phyloP scores from a whole-genome alignment of 92 coral and sea anemone genomes.

The Paragorgia papillata region DNA sequence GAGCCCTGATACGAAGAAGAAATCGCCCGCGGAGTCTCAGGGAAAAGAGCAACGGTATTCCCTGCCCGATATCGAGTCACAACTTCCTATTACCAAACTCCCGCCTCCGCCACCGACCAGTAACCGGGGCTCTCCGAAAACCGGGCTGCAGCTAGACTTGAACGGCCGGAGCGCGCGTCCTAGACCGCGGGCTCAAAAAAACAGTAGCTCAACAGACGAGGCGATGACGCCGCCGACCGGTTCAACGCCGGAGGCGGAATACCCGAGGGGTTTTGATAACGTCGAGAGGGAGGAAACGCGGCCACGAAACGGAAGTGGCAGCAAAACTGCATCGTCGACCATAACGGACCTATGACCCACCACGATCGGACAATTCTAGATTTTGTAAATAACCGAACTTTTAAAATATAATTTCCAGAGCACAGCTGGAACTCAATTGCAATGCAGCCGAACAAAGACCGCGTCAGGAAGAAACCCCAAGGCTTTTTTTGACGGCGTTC shows the following conservation, averaged over 20 bases:
- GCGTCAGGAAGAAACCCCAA: too few relatives aligned
- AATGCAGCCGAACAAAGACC: too few relatives aligned
- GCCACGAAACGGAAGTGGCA: constrained; percentile 9
- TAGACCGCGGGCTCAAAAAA: constrained; percentile 41
- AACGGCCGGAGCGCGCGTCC: constrained; percentile 34
- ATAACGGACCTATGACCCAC: constrained; percentile 44
- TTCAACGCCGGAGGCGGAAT: constrained; percentile 27
- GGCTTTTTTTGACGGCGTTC: too few relatives aligned
- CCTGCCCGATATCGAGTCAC: constrained; percentile 40
- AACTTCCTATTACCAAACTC: constrained; percentile 32
- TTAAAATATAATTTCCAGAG: constrained; percentile 30
- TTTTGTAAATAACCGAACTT: constrained; percentile 43
- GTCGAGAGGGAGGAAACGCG: constrained; percentile 25
- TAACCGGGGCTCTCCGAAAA: constrained; percentile 39
- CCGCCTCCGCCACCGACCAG: constrained; percentile 40
- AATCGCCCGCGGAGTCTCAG: constrained; percentile 19
- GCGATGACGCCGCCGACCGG: constrained; percentile 39
- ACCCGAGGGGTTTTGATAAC: constrained; percentile 41
- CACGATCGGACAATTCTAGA: constrained; percentile 16
- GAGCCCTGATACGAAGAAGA: constrained; percentile 15
- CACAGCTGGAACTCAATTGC: constrained; percentile 4
- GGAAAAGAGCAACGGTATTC: constrained; percentile 39
- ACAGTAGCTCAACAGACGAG: constrained; percentile 46
- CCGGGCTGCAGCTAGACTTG: constrained; percentile 23
- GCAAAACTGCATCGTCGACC: constrained; percentile 27